Conservation (phyloP, 2,888 invertebrate genomes). For the Polydrusus pterygomalis region DNA sequence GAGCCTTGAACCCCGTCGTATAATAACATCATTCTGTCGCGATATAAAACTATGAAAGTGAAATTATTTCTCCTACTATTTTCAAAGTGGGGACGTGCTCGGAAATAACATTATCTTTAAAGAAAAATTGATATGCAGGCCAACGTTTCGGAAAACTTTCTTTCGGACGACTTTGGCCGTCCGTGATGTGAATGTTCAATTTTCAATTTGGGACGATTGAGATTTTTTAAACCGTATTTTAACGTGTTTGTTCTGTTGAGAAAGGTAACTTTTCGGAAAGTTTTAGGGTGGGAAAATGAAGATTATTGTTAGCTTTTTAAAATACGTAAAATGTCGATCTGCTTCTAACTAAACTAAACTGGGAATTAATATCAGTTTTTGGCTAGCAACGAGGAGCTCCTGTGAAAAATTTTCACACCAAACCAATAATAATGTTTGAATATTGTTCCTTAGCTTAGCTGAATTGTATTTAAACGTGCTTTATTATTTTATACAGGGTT, state of each 20-base stretch:
- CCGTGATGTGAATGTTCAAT: conserved; percentile 41
- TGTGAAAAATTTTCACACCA: too few relatives aligned
- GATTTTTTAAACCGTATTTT: conserved; percentile 46
- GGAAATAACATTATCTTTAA: conserved; percentile 42
- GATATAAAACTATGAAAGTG: conserved; percentile 39
- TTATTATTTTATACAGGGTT: too few relatives aligned
- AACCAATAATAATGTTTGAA: too few relatives aligned
- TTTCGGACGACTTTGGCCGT: conserved; percentile 44
- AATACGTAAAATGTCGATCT: too few relatives aligned
- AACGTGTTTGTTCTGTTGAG: conserved; percentile 32
- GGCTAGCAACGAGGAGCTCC: too few relatives aligned
- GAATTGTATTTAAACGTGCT: too few relatives aligned
- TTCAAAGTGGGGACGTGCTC: conserved; percentile 29
- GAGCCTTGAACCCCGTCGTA: conserved; percentile 7
- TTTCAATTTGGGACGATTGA: conserved; percentile 50
- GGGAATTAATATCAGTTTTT: too few relatives aligned
- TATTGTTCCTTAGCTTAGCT: too few relatives aligned
- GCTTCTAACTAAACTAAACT: too few relatives aligned
- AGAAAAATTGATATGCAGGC: conserved; percentile 47
- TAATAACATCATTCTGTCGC: conserved; percentile 10
- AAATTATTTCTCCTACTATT: conserved; percentile 37
- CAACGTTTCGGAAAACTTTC: conserved; percentile 48
- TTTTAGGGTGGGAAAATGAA: not conserved
- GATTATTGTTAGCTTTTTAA: too few relatives aligned
- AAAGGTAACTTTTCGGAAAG: not conserved